phyloP scores from a whole-genome alignment of 2,797 vertebrate species.

The Chloroceryle inda region DNA sequence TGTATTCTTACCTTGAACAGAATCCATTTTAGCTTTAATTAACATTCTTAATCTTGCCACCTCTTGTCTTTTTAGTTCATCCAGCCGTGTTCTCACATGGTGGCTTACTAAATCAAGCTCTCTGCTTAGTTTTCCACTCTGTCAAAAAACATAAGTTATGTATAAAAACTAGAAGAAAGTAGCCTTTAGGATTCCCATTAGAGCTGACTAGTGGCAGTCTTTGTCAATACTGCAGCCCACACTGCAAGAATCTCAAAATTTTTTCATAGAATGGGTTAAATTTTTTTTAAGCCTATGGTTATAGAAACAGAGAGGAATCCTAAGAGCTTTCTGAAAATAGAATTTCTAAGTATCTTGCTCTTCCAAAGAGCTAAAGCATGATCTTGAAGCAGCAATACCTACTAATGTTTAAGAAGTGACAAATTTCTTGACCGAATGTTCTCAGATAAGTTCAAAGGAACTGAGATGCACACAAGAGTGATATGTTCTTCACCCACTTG shows the following conservation, averaged over 20 bases:
- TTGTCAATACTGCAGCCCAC: neutral
- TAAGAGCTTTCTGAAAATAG: neutral
- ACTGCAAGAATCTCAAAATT: neutral
- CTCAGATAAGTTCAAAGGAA: neutral
- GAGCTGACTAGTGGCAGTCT: neutral
- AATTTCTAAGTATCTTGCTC: neutral
- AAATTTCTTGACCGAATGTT: neutral
- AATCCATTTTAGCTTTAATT: slow-evolving; percentile 96
- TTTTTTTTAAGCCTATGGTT: neutral
- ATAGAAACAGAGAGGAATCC: neutral
- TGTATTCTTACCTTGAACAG: slow-evolving; percentile 87
- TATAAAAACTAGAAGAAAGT: neutral
- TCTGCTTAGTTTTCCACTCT: slow-evolving; percentile 96
- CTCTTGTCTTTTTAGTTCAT: slow-evolving; percentile 96
- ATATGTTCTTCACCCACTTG: neutral
- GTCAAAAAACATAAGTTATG: slow-evolving; percentile 21
- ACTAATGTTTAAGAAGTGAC: neutral
- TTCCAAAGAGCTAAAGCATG: neutral
- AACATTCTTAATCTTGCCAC: slow-evolving; percentile 93
- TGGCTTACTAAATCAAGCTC: slow-evolving; percentile 98
- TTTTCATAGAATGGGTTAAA: neutral
- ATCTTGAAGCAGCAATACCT: neutral
- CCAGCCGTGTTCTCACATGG: slow-evolving; percentile 92
- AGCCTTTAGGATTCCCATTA: neutral
- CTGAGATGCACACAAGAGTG: neutral